A percentile compares a stretch with the other conserved stretches of the same genome.
Conservation (phyloP, 2,797 vertebrate genomes). For the Syngnathus rostellatus region DNA sequence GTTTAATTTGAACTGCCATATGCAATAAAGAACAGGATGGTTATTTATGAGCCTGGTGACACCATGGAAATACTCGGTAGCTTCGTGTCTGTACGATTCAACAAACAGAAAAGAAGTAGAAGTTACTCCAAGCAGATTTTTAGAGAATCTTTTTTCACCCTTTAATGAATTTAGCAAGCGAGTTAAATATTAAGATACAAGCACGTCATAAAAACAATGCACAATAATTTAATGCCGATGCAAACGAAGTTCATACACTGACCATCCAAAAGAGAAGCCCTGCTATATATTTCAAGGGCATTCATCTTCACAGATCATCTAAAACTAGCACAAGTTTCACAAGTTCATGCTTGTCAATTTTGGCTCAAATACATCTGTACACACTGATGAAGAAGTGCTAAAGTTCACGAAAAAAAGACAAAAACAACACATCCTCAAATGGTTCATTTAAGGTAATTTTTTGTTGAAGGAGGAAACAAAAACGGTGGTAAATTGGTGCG, state of each 20-base stretch:
- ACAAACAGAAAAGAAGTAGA: constrained; percentile 44
- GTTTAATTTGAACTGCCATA: constrained; percentile 21
- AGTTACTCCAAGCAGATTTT: constrained; percentile 32
- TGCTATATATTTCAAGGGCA: constrained; percentile 59
- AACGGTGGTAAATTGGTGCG: constrained; percentile 56
- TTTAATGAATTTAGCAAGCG: constrained; percentile 40
- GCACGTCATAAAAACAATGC: constrained; percentile 41
- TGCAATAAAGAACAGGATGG: constrained; percentile 18
- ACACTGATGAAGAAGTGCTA: constrained; percentile 61
- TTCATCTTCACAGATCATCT: constrained; percentile 67
- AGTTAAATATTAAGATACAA: constrained; percentile 41
- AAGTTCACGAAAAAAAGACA: constrained; percentile 58
- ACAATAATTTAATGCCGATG: constrained; percentile 41
- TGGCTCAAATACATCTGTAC: constrained; percentile 67
- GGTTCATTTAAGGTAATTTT: constrained; percentile 60
- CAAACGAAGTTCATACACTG: constrained; percentile 44
- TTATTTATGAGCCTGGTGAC: neutral
- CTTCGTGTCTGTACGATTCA: neutral
- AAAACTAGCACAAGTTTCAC: constrained; percentile 73
- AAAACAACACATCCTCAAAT: constrained; percentile 52
- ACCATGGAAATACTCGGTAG: neutral
- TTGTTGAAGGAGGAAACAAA: constrained; percentile 35
- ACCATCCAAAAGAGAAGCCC: constrained; percentile 50
- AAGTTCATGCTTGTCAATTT: constrained; percentile 72
- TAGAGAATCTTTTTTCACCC: constrained; percentile 37